Evolutionary conservation across 2,797 vertebrate species (phyloP).

Genomic region (Oreonectes daqikongensis): DNA sequence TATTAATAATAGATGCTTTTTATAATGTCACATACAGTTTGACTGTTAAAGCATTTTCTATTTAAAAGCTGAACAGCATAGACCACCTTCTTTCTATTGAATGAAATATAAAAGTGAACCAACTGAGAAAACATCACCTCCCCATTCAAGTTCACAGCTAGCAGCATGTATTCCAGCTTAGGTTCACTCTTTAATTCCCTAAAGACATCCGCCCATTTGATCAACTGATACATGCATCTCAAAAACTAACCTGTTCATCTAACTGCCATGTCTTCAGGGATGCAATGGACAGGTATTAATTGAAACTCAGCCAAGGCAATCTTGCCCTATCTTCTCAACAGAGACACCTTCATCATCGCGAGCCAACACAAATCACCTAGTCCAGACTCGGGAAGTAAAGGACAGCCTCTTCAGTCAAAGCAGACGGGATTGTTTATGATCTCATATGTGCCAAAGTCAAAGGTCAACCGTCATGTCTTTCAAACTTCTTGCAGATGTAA

Average conservation of each 20-base stretch:
- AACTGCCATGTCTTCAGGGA: conserved; percentile 33
- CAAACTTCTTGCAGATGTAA: conserved; percentile 22
- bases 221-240: conserved; percentile 36
- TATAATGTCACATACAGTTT: neutral
- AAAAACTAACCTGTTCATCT: conserved; percentile 29
- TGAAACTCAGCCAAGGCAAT: conserved; percentile 42
- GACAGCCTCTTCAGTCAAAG: conserved; percentile 30
- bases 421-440: conserved; percentile 23
- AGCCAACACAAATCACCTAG: conserved; percentile 43
- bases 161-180: neutral
- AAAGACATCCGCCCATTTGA: conserved; percentile 20
- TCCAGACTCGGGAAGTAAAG: neutral
- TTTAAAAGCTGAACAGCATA: neutral
- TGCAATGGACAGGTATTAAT: conserved; percentile 43
- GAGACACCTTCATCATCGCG: conserved; percentile 23
- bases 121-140: neutral
- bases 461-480: conserved; percentile 10
- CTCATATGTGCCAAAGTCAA: conserved; percentile 27
- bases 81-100: neutral
- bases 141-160: neutral
- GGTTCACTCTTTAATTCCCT: conserved; percentile 18
- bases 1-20: too few species aligned
- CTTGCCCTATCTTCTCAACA: conserved; percentile 24
- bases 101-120: neutral
- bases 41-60: neutral